Base-by-base conservation (phyloP, 1,140 invertebrate genomes). In the Ceratosolen solmsi region DNA sequence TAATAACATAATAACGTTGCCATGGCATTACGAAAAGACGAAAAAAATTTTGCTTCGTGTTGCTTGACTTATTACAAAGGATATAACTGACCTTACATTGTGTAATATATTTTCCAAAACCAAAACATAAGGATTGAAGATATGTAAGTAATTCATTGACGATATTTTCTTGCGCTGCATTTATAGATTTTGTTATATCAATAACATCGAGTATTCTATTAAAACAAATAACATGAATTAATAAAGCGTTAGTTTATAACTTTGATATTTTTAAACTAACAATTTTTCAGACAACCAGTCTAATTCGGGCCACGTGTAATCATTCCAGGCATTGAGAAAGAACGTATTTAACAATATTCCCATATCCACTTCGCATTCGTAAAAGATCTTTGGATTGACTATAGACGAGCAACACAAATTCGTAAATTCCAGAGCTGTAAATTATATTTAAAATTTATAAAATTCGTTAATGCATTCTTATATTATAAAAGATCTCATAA, bases 281-380 rank as follows among this genome's bases (percentile, higher is more conserved):
- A 94, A 88, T 86, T 89, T 92, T 80, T 93, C 89, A 27, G 89
- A 87, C 8, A 94, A 85, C 93, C 93, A 94, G 4, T 93, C 91
- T 38, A 94, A 84, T 87, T 93, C 91, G 3, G 89, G 86, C 93
- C 93, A 94, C 20, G 87, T 87, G 11, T 86, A 86, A 82, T 90
- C 90, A 76, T 91, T 89, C 89, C 87, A 92, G 0, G 90, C 85
- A 68, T 88, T 90, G 84, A 88, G 88, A 83, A 93, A 92, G 88
- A 94, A 94, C 22, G 92, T 91, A 78, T 92, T 92, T 41, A 94
- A 86, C 49, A 94, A 87, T 72, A 89, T 82, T 54, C 91, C 93
- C 70, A 93, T 83, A 75, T 92, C 89, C n/a, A 91, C 49, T 15
- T 91, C 87, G 27, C 89, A 87, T 33, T 92, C 88, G 65, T 91